Base-by-base conservation (phyloP, 2,888 invertebrate genomes). In the Adela reaumurella region DNA sequence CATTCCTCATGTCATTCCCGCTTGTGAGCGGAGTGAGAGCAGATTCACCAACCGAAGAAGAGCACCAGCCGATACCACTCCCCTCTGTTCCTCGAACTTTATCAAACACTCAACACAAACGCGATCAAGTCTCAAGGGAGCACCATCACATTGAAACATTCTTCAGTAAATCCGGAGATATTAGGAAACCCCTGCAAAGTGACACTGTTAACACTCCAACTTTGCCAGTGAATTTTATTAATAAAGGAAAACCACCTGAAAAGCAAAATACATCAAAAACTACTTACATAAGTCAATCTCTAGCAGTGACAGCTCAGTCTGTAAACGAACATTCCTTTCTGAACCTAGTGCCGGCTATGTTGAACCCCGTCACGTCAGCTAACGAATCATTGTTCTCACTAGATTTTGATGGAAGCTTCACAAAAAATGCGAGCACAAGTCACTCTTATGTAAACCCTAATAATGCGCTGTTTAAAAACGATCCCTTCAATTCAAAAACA, bases 1-100 rank as follows among this genome's bases (percentile, higher is more conserved):
- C 90, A 1, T 89, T 89, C 62, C 70, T 90, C 11, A 81, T 88
- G 72, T 86, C 89, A 2, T 90, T 89, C 59, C 90, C 90, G 0
- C 65, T 89, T 46, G 90, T 90, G 0, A 88, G 78, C 58, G 80
- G 80, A 2, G 78, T 77, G 52, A 67, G 80, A 56, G 79, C 78
- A 24, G 80, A 80, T 45, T 79, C 79, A 51, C 78, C 80, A 8
- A 70, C 71, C 19, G 78, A 78, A 49, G 78, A 77, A 51, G 55
- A 59, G 2, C 63, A 64, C 46, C 64, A 50, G 52, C 51, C 60
- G 20, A 45, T 57, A 46, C 63, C 54, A 29, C 4, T 45, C 18
- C 11, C 43, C 18, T 3, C 16, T 10, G 18, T 19, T 43, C 11
- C 43, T n/a, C n/a, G n/a, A 43, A 3, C 18, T 3, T 19, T 17